These are phyloP conservation scores for Sebastes fasciatus DNA, from an alignment of 2,113 vertebrate genomes.

Conservation along the genomic window DNA sequence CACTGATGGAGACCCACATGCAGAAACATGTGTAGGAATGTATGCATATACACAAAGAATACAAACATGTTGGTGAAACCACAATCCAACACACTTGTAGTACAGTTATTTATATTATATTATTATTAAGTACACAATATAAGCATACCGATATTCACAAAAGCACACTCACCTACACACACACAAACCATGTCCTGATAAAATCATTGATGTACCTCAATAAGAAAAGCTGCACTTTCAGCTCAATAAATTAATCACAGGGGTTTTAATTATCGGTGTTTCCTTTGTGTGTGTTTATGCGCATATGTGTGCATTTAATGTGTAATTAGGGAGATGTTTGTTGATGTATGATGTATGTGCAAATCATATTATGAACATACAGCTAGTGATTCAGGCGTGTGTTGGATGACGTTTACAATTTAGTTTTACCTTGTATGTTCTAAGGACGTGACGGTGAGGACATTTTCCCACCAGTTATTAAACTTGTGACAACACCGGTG, in stretches of 20 bases:
- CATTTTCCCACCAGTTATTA: no score
- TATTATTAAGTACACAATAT: conserved; percentile 17
- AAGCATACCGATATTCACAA: conserved; percentile 80
- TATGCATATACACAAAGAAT: conserved; percentile 25
- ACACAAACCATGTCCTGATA: conserved; percentile 87
- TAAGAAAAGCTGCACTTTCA: conserved; percentile 95
- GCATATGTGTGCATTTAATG: conserved; percentile 13
- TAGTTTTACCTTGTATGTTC: background rate
- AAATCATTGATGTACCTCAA: conserved; percentile 97
- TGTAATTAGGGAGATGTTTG: conserved; percentile 52
- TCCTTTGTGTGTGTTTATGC: conserved; percentile 40
- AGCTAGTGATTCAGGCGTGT: background rate
- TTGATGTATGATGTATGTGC: conserved; percentile 8
- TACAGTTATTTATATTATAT: background rate
- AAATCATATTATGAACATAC: conserved; percentile 28
- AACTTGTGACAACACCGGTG: no score
- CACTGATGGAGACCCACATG: conserved; percentile 22
- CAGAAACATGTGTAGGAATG: conserved; percentile 75
- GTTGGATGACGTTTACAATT: background rate
- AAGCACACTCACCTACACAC: conserved; percentile 76
- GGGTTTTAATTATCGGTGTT: conserved; percentile 98
- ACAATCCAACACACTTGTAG: background rate
- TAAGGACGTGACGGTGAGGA: no score
- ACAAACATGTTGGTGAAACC: conserved; percentile 41
- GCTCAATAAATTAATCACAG: conserved; percentile 99